Conservation (phyloP, 2,797 vertebrate genomes). For the Alcedo quadribrachys region DNA sequence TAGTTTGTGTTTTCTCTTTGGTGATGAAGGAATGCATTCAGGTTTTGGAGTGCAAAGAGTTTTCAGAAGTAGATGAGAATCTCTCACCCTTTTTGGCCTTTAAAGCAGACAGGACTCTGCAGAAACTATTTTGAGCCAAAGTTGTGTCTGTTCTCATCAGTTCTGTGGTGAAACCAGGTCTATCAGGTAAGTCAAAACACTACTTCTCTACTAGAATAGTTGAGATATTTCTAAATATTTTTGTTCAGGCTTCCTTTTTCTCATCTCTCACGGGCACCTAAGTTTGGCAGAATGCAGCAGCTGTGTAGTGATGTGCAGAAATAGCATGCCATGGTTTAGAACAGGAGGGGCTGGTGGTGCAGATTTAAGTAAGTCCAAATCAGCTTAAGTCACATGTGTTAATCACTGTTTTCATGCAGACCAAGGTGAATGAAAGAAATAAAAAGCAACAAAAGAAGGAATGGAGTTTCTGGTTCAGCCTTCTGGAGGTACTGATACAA, state of each 20-base stretch:
- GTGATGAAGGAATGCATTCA: not conserved
- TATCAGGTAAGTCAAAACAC: not conserved
- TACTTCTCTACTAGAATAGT: not conserved
- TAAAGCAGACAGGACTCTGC: not conserved
- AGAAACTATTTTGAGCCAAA: not conserved
- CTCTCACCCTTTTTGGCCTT: not conserved
- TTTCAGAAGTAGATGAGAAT: not conserved
- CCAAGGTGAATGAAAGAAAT: rapidly evolving
- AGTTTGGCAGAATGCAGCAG: not conserved
- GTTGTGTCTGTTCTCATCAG: not conserved
- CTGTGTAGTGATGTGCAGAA: not conserved
- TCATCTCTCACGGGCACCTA: not conserved
- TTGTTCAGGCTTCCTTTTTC: constrained; percentile 11
- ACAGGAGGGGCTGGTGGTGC: not conserved
- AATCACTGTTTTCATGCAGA: not conserved
- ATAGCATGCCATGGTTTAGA: not conserved
- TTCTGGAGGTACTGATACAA: not conserved
- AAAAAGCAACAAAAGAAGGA: not conserved
- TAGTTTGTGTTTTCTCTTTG: not conserved
- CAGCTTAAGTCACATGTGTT: not conserved
- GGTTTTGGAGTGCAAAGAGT: not conserved
- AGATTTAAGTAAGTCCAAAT: constrained; percentile 14
- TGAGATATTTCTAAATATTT: not conserved
- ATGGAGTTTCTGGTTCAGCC: not conserved
- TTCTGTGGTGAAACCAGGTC: not conserved